These are phyloP conservation scores for Phylloscopus trochiloides DNA, from an alignment of 2,113 vertebrate genomes.

Conservation along the genomic window DNA sequence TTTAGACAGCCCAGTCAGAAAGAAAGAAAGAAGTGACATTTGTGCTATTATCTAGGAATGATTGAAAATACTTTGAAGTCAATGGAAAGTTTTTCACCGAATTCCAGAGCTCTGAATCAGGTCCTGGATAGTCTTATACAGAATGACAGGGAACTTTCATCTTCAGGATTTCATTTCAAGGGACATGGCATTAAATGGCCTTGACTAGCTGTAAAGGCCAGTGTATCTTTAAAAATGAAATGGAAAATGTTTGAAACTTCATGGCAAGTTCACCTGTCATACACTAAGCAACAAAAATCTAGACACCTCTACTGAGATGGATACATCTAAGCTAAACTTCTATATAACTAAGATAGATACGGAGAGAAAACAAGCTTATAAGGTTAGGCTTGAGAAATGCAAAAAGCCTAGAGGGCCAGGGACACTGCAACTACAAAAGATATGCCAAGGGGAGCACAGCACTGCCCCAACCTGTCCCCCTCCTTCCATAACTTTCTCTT, in stretches of 20 bases:
- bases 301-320: neutral
- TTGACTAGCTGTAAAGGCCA: neutral
- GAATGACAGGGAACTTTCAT: constrained; percentile 12
- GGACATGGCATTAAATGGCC: neutral
- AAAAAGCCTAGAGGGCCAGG: too few species aligned
- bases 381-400: neutral
- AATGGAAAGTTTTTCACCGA: constrained; percentile 3
- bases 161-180: constrained; percentile 28
- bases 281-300: neutral
- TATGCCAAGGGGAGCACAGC: neutral
- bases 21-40: constrained; percentile 23
- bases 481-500: neutral
- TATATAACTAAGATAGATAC: neutral
- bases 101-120: constrained; percentile 5
- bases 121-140: neutral
- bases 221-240: neutral
- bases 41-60: constrained; percentile 15
- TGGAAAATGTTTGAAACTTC: neutral
- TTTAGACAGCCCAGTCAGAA: neutral
- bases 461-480: neutral
- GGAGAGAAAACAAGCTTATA: neutral
- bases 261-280: neutral
- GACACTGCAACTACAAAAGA: neutral
- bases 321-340: neutral
- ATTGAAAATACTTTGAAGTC: constrained; percentile 41